Percentiles rank a stretch among this genome's conserved stretches.
phyloP scores from a whole-genome alignment of 1,140 invertebrate species.

The Pachyrhynchus sulphureomaculatus region DNA sequence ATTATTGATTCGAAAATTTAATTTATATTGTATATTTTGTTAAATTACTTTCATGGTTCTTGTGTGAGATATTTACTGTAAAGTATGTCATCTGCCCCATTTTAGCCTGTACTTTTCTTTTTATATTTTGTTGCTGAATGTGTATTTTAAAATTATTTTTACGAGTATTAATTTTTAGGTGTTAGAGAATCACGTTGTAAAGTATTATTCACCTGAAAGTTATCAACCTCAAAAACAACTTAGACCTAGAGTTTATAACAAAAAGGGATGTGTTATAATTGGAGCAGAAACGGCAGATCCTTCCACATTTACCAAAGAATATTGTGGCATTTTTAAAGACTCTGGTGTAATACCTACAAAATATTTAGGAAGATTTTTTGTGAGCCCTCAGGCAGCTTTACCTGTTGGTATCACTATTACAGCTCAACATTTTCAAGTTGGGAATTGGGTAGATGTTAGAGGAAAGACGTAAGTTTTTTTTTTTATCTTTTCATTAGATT shows the following conservation, averaged over 20 bases:
- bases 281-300: constrained; percentile 91
- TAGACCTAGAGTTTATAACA: constrained; percentile 48
- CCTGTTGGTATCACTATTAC: constrained; percentile 86
- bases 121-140: no score
- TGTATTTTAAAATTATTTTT: no score
- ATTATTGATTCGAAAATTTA: no score
- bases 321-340: constrained; percentile 82
- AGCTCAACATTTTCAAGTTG: constrained; percentile 87
- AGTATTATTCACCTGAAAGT: constrained; percentile 84
- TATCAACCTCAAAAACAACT: constrained; percentile 61
- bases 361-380: constrained; percentile 77
- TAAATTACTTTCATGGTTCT: no score
- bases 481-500: constrained; percentile 10
- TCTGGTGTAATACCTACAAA: constrained; percentile 89
- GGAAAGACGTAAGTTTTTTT: constrained; percentile 82
- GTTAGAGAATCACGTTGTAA: constrained; percentile 94
- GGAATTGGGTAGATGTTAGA: constrained; percentile 86
- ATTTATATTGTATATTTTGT: no score
- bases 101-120: no score
- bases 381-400: constrained; percentile 85
- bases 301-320: constrained; percentile 82
- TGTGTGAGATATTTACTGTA: no score
- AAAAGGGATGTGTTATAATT: constrained; percentile 75
- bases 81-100: no score
- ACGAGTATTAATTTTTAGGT: constrained; percentile 68